Conservation (phyloP, 2,113 vertebrate species). For the Fukomys damarensis region DNA sequence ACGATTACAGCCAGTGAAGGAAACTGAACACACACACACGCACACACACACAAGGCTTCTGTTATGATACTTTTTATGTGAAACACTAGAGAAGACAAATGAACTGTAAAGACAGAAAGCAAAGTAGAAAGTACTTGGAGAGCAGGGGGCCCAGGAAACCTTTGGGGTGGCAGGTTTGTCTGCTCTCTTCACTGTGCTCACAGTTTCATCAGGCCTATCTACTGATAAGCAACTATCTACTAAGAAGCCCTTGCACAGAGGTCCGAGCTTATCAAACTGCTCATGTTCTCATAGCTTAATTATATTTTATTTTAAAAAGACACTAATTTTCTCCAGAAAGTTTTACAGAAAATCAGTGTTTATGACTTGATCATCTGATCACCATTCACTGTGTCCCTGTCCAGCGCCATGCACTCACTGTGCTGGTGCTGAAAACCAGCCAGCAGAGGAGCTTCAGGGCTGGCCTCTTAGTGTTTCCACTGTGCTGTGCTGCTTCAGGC, state of each 20-base stretch:
- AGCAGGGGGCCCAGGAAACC: neutral
- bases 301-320: neutral
- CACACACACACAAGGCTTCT: neutral
- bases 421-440: neutral
- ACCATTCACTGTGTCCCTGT: neutral
- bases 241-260: neutral
- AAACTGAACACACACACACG: too few species aligned
- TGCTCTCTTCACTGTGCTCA: neutral
- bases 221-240: neutral
- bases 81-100: neutral
- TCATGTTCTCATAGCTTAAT: neutral
- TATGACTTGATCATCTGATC: neutral
- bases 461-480: neutral
- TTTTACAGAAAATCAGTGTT: neutral
- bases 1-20: neutral
- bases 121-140: neutral
- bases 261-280: neutral
- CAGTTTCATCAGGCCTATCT: neutral
- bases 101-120: neutral
- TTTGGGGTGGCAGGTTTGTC: neutral
- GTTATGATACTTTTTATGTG: neutral
- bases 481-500: neutral
- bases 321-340: neutral
- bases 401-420: neutral
- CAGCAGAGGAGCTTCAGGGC: neutral